Percentiles rank a stretch among this genome's conserved stretches.
These are phyloP conservation scores for Melanargia galathea DNA, from an alignment of 2,888 invertebrate species.

Conservation along the genomic window DNA sequence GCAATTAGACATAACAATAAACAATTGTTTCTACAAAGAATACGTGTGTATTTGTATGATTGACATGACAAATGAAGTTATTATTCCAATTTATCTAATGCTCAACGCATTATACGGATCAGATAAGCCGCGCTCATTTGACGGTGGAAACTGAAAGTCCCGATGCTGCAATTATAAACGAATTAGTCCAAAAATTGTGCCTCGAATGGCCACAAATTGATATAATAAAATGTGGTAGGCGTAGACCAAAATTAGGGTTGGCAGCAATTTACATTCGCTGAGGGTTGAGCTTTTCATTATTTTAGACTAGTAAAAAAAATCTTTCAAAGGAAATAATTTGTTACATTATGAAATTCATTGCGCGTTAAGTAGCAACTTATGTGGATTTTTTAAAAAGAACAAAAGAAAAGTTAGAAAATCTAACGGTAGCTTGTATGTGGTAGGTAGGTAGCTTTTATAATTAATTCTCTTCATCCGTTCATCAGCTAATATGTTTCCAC, in stretches of 20 bases:
- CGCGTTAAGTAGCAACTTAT: too few species aligned
- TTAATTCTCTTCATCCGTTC: too few species aligned
- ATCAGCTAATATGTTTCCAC: too few species aligned
- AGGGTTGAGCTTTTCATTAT: background rate
- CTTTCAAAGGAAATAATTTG: too few species aligned
- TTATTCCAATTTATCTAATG: constrained; percentile 38
- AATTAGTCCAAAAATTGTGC: constrained; percentile 78
- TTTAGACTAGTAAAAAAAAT: too few species aligned
- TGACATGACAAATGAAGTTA: constrained; percentile 33
- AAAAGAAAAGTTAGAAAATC: too few species aligned
- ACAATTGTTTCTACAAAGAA: constrained; percentile 10
- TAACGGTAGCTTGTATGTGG: too few species aligned
- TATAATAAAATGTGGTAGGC: constrained; percentile 77
- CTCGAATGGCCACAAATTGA: constrained; percentile 81
- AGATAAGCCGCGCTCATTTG: constrained; percentile 69
- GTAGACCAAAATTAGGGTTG: constrained; percentile 44
- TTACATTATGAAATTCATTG: too few species aligned
- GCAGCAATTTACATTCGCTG: background rate
- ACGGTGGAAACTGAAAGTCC: constrained; percentile 58
- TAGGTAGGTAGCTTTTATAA: too few species aligned
- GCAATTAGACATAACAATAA: constrained; percentile 4
- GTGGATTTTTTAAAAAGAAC: too few species aligned
- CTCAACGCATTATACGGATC: constrained; percentile 36
- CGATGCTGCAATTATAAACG: constrained; percentile 79
- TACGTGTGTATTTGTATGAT: constrained; percentile 15